phyloP scores from a whole-genome alignment of 1,140 invertebrate genomes.

The Apis dorsata region DNA sequence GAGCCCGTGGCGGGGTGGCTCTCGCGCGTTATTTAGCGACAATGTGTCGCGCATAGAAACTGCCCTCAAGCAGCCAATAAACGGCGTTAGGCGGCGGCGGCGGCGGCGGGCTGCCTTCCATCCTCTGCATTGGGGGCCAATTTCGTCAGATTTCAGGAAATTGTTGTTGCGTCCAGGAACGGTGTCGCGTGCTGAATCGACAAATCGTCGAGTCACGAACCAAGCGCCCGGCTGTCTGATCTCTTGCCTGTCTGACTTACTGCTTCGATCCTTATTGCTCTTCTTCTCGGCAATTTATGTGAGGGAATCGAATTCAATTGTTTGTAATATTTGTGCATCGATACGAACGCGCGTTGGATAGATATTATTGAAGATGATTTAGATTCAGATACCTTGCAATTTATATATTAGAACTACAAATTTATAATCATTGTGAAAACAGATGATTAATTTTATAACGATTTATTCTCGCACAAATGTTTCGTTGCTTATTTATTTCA shows the following conservation, averaged over 20 bases:
- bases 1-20: slow-evolving; percentile 13
- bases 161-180: slow-evolving; percentile 77
- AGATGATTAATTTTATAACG: no score
- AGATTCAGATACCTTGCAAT: no score
- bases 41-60: slow-evolving; percentile 81
- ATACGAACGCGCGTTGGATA: no score
- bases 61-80: slow-evolving; percentile 80
- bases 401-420: no score
- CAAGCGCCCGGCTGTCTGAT: slow-evolving; percentile 24
- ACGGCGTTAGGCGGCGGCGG: slow-evolving; percentile 71
- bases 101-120: slow-evolving; percentile 49
- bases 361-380: no score
- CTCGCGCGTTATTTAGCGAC: slow-evolving; percentile 77
- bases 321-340: no score
- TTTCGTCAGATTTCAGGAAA: slow-evolving; percentile 80
- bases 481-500: no score
- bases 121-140: slow-evolving; percentile 65
- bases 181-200: slow-evolving; percentile 74
- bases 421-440: no score
- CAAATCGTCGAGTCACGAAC: slow-evolving; percentile 60
- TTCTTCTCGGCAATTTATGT: no score
- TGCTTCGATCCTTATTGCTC: no score
- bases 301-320: no score
- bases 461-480: no score
- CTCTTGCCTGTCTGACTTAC: not conserved